Evolutionary conservation across 2,113 vertebrate species (phyloP).

Genomic region (Dasypus novemcinctus): DNA sequence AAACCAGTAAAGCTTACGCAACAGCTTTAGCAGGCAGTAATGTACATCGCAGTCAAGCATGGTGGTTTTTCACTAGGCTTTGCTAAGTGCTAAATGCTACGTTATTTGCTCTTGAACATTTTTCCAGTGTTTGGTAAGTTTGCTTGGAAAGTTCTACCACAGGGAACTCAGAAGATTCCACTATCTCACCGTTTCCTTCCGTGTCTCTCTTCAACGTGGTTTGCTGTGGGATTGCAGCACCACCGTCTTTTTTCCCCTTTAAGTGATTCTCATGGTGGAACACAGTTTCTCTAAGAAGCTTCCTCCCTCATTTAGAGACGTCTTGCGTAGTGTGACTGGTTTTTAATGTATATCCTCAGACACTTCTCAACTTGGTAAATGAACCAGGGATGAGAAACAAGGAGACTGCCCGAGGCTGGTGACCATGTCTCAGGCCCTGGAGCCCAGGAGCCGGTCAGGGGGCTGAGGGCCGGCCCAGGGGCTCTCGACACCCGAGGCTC

Average conservation of each 20-base stretch:
- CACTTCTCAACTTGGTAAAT: not conserved
- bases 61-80: constrained; percentile 4
- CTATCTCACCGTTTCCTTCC: constrained; percentile 2
- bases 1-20: not conserved
- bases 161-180: not conserved
- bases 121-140: not conserved
- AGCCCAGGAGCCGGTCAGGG: not conserved
- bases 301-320: not conserved
- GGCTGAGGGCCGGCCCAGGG: not conserved
- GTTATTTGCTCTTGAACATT: constrained; percentile 27
- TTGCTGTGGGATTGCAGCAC: not conserved
- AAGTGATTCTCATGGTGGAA: not conserved
- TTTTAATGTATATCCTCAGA: not conserved
- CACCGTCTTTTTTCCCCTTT: not conserved
- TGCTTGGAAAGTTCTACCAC: not conserved
- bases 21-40: not conserved
- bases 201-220: not conserved
- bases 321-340: not conserved
- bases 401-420: no score
- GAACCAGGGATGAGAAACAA: not conserved
- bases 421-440: no score
- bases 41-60: constrained; percentile 25
- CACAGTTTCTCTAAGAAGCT: not conserved
- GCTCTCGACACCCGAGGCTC: not conserved
- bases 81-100: not conserved